Conservation (phyloP, 2,888 invertebrate genomes). For the Andrena praecox region DNA sequence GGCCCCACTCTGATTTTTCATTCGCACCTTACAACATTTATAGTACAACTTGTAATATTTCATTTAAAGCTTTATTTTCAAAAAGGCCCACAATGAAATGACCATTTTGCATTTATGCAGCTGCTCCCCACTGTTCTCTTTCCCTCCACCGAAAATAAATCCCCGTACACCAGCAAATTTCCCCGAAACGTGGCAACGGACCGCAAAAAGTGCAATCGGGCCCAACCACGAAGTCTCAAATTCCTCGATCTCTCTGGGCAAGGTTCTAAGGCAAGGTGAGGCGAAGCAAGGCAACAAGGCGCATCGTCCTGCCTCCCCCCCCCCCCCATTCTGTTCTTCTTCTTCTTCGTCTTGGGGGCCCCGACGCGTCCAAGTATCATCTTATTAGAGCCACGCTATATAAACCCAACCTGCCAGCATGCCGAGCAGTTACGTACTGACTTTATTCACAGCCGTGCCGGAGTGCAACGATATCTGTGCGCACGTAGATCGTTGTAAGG, state of each 20-base stretch:
- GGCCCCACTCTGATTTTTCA: no score
- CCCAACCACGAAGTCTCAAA: background rate
- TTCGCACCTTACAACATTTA: no score
- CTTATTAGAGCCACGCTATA: slow-evolving; percentile 84
- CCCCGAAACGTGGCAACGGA: no score
- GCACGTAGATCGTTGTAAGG: slow-evolving; percentile 6
- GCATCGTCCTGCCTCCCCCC: slow-evolving; percentile 58
- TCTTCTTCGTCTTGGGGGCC: slow-evolving; percentile 59
- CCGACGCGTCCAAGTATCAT: slow-evolving; percentile 80
- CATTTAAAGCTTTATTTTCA: no score
- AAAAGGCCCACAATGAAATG: no score
- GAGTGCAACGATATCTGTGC: slow-evolving; percentile 59
- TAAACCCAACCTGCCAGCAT: slow-evolving; percentile 83
- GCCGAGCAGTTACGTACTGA: slow-evolving; percentile 81
- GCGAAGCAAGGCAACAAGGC: slow-evolving; percentile 56
- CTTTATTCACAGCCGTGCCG: slow-evolving; percentile 78
- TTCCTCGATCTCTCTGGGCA: slow-evolving; percentile 35
- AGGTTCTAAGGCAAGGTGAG: slow-evolving; percentile 72
- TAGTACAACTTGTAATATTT: no score
- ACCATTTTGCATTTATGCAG: no score
- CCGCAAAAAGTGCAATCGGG: no score
- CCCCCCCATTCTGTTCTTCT: slow-evolving; percentile 46
- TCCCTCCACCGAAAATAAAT: no score
- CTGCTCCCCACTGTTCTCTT: no score
- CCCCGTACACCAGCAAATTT: no score